Percentiles rank a stretch among this genome's conserved stretches.
These are phyloP conservation scores for Nomia melanderi DNA, from an alignment of 1,140 invertebrate genomes.

Conservation along the genomic window DNA sequence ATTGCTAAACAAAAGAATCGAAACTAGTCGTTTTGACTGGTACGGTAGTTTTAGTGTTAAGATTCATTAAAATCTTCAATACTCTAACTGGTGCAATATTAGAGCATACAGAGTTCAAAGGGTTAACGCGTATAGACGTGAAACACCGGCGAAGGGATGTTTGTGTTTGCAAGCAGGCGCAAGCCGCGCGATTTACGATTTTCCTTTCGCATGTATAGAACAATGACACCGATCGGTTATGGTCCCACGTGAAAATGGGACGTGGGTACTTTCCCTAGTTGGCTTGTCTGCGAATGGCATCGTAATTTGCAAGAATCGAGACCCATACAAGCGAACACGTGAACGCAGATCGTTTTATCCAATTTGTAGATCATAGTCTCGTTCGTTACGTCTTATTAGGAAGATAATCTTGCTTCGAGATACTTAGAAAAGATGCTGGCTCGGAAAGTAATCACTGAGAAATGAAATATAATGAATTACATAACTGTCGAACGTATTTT, in stretches of 20 bases:
- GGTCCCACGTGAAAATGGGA: slow-evolving; percentile 66
- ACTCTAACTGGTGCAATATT: too few species aligned
- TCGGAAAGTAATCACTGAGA: too few species aligned
- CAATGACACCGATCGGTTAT: slow-evolving; percentile 64
- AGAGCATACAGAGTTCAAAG: too few species aligned
- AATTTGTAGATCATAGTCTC: slow-evolving; percentile 29
- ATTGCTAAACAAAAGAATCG: too few species aligned
- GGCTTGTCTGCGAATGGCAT: slow-evolving; percentile 9
- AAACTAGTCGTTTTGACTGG: too few species aligned
- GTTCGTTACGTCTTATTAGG: slow-evolving; percentile 14
- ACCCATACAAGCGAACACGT: background rate
- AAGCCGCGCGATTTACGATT: slow-evolving; percentile 17
- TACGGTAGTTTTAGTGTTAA: too few species aligned
- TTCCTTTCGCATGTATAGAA: slow-evolving; percentile 38
- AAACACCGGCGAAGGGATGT: slow-evolving; percentile 19
- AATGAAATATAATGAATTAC: too few species aligned
- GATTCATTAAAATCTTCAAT: too few species aligned
- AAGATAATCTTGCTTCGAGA: background rate
- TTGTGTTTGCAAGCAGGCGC: slow-evolving; percentile 52
- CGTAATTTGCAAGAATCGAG: slow-evolving; percentile 22
- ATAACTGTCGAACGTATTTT: too few species aligned
- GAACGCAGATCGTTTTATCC: background rate
- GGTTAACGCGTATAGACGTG: background rate
- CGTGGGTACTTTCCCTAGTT: slow-evolving; percentile 70
- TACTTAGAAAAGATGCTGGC: too few species aligned